Percentiles rank a stretch among this genome's conserved stretches.
These are phyloP conservation scores for Epinephelus fuscoguttatus DNA, from an alignment of 2,113 vertebrate species.

Conservation along the genomic window DNA sequence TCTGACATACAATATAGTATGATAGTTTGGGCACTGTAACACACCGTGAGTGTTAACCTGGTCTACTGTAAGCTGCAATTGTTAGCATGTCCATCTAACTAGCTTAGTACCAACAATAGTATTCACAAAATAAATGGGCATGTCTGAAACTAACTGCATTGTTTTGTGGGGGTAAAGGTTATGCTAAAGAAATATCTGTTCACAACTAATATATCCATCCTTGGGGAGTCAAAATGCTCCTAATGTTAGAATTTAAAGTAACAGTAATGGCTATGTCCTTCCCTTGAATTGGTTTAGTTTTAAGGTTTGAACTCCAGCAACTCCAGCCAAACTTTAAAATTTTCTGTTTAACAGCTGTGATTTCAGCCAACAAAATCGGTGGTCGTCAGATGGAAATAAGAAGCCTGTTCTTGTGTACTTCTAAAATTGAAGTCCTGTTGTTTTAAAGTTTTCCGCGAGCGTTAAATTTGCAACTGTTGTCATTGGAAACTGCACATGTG, in stretches of 20 bases:
- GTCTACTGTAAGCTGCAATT: too few relatives aligned
- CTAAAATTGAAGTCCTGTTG: background rate
- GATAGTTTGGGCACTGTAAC: too few relatives aligned
- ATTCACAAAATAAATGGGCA: too few relatives aligned
- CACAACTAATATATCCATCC: background rate
- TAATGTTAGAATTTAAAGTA: background rate
- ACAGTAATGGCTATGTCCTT: background rate
- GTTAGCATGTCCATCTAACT: too few relatives aligned
- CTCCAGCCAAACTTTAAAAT: too few relatives aligned
- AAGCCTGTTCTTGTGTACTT: background rate
- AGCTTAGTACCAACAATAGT: too few relatives aligned
- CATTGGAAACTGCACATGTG: background rate
- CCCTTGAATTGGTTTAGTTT: background rate
- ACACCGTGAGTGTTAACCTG: too few relatives aligned
- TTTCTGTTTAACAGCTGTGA: too few relatives aligned
- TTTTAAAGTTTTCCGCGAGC: too few relatives aligned
- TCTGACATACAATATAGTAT: too few relatives aligned
- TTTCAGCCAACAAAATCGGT: background rate
- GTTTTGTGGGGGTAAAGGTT: background rate
- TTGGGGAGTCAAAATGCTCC: background rate
- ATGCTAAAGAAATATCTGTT: too few relatives aligned
- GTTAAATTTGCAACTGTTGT: background rate
- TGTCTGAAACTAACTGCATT: too few relatives aligned
- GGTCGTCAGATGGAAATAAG: background rate
- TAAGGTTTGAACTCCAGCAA: background rate